Conservation (phyloP, 2,888 invertebrate species). For the Drosophila colorata region DNA sequence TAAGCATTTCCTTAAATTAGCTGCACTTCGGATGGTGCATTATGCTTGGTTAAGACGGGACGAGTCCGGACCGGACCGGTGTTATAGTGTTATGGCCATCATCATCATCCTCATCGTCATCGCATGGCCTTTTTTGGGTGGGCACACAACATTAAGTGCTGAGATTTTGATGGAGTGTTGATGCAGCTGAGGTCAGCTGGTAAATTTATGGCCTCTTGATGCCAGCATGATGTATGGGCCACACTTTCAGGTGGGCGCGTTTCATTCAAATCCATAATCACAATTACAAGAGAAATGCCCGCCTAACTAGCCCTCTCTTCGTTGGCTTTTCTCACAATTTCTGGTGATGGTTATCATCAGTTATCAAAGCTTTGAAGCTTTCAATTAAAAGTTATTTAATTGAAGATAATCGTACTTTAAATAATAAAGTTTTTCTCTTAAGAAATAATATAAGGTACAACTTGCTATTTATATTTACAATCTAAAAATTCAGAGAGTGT, state of each 20-base stretch:
- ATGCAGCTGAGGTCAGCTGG: slow-evolving; percentile 65
- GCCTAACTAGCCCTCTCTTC: slow-evolving; percentile 22
- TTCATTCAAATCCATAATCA: slow-evolving; percentile 55
- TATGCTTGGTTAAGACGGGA: slow-evolving; percentile 35
- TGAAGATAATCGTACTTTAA: neutral
- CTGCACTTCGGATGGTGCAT: slow-evolving; percentile 71
- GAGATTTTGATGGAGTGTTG: slow-evolving; percentile 73
- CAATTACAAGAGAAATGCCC: slow-evolving; percentile 40
- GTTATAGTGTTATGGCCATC: slow-evolving; percentile 35
- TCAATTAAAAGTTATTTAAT: slow-evolving; percentile 1
- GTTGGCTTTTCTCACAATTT: neutral
- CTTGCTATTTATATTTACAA: too few species aligned
- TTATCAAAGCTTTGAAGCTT: neutral
- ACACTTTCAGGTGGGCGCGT: slow-evolving; percentile 67
- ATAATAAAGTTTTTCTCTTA: too few species aligned
- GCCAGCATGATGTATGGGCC: slow-evolving; percentile 60
- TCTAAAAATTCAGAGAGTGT: too few species aligned
- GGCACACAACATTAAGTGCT: slow-evolving; percentile 71
- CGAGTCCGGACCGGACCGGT: slow-evolving; percentile 1
- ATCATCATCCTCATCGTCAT: slow-evolving; percentile 26
- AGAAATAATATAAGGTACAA: too few species aligned
- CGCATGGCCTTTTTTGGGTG: slow-evolving; percentile 74
- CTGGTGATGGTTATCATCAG: slow-evolving; percentile 6
- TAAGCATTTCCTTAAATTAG: slow-evolving; percentile 79
- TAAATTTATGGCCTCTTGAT: slow-evolving; percentile 60